Conservation (phyloP, 2,797 vertebrate genomes). For the Rhinatrema bivittatum region DNA sequence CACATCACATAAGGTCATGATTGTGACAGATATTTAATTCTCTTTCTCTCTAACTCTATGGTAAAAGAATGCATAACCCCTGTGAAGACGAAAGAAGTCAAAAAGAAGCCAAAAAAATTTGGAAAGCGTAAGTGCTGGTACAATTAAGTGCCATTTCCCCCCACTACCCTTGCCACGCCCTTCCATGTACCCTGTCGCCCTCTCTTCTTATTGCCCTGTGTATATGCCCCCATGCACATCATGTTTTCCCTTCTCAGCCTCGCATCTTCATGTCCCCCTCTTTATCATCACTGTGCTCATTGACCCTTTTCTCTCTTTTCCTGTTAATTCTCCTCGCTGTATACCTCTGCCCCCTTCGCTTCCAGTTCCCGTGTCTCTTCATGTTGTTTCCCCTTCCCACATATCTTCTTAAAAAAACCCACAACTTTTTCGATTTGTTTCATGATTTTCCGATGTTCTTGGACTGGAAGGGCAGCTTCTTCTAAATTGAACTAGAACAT, state of each 20-base stretch:
- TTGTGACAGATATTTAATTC: too few relatives aligned
- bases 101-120: constrained; percentile 58
- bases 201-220: neutral
- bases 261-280: neutral
- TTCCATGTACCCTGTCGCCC: neutral
- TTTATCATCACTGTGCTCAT: constrained; percentile 15
- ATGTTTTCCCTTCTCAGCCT: constrained; percentile 11
- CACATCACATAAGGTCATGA: too few relatives aligned
- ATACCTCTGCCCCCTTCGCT: constrained; percentile 6
- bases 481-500: too few relatives aligned
- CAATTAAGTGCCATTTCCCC: too few relatives aligned
- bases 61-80: constrained; percentile 47
- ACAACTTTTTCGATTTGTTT: too few relatives aligned
- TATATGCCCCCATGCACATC: neutral
- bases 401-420: too few relatives aligned
- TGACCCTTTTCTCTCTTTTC: too few relatives aligned
- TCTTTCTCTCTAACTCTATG: constrained; percentile 19
- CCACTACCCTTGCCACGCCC: fast-evolving
- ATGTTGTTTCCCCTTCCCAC: neutral
- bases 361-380: neutral
- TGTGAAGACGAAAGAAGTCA: constrained; percentile 51
- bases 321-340: too few relatives aligned
- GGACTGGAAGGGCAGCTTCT: too few relatives aligned
- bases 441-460: too few relatives aligned
- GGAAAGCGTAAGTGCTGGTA: constrained; percentile 51